A percentile compares a stretch with the other conserved stretches of the same genome.
Conservation (phyloP, 2,113 vertebrate genomes). For the Oreochromis spilurus region DNA sequence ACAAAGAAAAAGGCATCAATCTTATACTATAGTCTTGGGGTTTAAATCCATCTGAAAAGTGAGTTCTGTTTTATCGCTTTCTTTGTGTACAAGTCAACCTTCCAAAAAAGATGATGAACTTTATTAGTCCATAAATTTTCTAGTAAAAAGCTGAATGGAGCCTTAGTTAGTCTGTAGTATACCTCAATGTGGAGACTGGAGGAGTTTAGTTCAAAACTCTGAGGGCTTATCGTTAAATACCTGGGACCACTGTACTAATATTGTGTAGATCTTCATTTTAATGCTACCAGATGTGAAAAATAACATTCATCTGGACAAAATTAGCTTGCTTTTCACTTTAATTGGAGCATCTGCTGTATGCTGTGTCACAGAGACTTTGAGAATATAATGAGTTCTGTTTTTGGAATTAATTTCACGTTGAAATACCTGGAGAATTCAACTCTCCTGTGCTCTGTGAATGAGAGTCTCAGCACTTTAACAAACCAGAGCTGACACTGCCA, state of each 20-base stretch:
- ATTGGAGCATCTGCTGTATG: neutral
- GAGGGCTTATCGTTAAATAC: neutral
- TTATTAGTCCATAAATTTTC: neutral
- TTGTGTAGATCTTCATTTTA: neutral
- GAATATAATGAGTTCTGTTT: slow-evolving; percentile 16
- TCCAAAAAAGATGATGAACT: neutral
- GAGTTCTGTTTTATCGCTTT: neutral
- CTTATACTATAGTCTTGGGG: neutral
- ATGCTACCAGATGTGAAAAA: neutral
- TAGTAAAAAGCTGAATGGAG: neutral
- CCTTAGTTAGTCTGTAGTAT: neutral
- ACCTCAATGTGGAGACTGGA: neutral
- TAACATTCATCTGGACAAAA: neutral
- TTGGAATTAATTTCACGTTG: neutral
- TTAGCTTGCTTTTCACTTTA: neutral
- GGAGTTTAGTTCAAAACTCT: neutral
- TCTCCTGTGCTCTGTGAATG: neutral
- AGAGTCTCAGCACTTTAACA: neutral
- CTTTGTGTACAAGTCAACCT: neutral
- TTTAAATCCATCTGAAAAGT: neutral
- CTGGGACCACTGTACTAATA: neutral
- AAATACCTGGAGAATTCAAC: neutral
- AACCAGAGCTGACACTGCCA: neutral
- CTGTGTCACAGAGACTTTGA: neutral
- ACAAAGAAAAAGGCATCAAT: neutral